phyloP scores from a whole-genome alignment of 2,888 invertebrate genomes.

The Schizaphis graminum region DNA sequence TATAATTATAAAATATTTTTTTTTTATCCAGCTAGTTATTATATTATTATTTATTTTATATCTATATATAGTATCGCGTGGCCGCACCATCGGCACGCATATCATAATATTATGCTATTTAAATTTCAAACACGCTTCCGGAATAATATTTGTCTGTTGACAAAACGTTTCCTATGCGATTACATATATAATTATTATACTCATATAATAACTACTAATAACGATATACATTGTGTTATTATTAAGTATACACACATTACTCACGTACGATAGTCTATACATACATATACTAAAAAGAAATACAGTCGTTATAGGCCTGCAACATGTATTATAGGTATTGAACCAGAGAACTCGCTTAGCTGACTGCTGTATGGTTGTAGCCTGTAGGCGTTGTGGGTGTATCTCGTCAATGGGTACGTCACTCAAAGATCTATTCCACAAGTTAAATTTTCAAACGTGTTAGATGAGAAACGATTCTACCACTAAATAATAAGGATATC shows the following conservation, averaged over 20 bases:
- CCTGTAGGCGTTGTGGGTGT: too few species aligned
- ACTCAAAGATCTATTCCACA: background rate
- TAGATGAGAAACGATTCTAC: background rate
- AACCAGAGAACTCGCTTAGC: background rate
- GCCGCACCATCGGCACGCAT: background rate
- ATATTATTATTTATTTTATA: background rate
- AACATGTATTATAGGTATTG: background rate
- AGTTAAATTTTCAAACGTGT: background rate
- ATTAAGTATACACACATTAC: background rate
- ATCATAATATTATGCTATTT: background rate
- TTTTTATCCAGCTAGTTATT: background rate
- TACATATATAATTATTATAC: background rate
- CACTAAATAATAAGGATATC: background rate
- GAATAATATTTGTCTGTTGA: slow-evolving; percentile 17
- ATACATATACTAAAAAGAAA: background rate
- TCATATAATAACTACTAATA: background rate
- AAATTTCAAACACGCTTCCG: slow-evolving; percentile 23
- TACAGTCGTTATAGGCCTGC: background rate
- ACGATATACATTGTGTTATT: background rate
- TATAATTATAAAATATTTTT: background rate
- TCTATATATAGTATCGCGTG: background rate
- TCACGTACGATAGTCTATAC: background rate
- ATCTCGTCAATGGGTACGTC: background rate
- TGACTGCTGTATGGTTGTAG: background rate
- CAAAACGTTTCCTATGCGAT: slow-evolving; percentile 23